Percentiles rank a stretch among this genome's conserved stretches.
Evolutionary conservation across 2,888 invertebrate genomes (phyloP).

Genomic region (Apamea anceps): DNA sequence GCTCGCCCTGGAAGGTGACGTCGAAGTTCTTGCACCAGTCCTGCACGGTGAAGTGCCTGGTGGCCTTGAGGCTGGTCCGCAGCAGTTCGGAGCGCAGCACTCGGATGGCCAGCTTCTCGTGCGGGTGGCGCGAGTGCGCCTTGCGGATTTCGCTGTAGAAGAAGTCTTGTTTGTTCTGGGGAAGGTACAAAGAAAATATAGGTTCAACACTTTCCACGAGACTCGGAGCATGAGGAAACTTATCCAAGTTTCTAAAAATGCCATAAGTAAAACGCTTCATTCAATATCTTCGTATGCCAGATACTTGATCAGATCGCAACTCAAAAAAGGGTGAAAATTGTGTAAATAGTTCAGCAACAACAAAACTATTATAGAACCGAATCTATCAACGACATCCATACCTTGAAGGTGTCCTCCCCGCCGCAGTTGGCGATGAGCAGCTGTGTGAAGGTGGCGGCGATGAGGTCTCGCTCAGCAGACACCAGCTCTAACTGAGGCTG

Average conservation of each 20-base stretch:
- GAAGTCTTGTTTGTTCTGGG: slow-evolving; percentile 93
- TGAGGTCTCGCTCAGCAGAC: slow-evolving; percentile 96
- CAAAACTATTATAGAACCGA: background rate
- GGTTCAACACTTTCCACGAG: background rate
- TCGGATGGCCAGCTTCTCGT: slow-evolving; percentile 95
- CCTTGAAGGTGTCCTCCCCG: slow-evolving; percentile 98
- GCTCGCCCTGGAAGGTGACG: slow-evolving; percentile 97
- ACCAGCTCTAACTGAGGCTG: slow-evolving; percentile 96
- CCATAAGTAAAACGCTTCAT: too few species aligned
- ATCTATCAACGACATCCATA: slow-evolving; percentile 52
- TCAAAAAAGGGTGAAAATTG: too few species aligned
- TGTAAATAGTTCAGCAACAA: background rate
- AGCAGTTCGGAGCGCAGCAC: slow-evolving; percentile 95
- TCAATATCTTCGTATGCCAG: too few species aligned
- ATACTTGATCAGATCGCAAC: too few species aligned
- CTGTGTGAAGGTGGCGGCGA: slow-evolving; percentile 97
- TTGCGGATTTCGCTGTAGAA: slow-evolving; percentile 96
- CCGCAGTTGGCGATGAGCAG: slow-evolving; percentile 98
- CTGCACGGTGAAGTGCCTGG: slow-evolving; percentile 95
- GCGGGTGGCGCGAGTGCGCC: slow-evolving; percentile 96
- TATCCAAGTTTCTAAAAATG: background rate
- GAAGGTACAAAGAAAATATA: fast-evolving
- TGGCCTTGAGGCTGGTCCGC: slow-evolving; percentile 96
- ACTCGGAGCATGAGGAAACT: too few species aligned
- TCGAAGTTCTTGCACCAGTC: slow-evolving; percentile 99